These are phyloP conservation scores for Bellardia pandia DNA, from an alignment of 2,888 invertebrate genomes.

Conservation along the genomic window DNA sequence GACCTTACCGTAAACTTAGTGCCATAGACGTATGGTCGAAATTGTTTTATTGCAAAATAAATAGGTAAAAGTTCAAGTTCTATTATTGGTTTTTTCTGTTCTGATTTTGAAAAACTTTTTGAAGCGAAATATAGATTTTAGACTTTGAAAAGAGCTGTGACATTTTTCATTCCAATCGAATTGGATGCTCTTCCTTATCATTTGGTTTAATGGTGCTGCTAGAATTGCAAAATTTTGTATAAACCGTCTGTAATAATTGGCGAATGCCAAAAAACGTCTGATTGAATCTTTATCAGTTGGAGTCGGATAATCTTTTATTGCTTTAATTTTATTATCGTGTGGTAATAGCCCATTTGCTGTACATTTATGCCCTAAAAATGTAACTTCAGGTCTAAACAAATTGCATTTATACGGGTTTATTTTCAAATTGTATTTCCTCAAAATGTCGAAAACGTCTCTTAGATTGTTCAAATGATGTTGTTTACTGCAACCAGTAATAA, in stretches of 20 bases:
- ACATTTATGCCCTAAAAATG: not conserved
- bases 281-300: not conserved
- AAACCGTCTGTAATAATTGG: not conserved
- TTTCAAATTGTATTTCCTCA: no score
- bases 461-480: no score
- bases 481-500: no score
- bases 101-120: not conserved
- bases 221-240: conserved; percentile 2
- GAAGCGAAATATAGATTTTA: conserved; percentile 9
- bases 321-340: not conserved
- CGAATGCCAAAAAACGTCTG: not conserved
- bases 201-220: conserved; percentile 1
- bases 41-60: conserved; percentile 74
- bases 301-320: not conserved
- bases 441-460: no score
- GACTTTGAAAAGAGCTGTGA: not conserved
- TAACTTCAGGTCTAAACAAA: not conserved
- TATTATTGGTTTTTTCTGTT: no score
- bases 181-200: not conserved
- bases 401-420: no score
- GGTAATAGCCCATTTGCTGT: not conserved
- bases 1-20: conserved; percentile 63
- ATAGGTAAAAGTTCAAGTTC: not conserved
- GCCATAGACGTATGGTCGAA: conserved; percentile 71
- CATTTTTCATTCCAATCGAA: not conserved